phyloP scores from a whole-genome alignment of 2,113 vertebrate genomes.

The Pygoscelis adeliae region DNA sequence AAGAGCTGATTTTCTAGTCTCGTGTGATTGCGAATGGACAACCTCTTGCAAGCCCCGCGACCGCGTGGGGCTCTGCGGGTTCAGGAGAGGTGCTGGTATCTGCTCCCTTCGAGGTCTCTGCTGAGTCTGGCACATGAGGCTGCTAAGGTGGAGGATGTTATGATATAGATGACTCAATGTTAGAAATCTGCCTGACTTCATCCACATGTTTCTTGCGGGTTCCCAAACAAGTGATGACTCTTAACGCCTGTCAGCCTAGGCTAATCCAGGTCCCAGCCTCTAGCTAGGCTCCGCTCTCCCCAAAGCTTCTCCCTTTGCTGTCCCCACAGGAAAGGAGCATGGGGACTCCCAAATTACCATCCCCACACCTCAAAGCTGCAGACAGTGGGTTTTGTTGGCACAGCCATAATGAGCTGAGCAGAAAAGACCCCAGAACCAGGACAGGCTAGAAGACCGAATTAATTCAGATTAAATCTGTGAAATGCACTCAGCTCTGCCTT shows the following conservation, averaged over 20 bases:
- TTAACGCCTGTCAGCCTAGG: not conserved
- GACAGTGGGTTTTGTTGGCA: not conserved
- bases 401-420: not conserved
- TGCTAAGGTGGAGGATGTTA: not conserved
- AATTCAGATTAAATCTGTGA: not conserved
- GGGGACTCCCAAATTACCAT: not conserved
- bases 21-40: fast-evolving
- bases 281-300: not conserved
- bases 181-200: not conserved
- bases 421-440: not conserved
- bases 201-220: not conserved
- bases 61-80: fast-evolving
- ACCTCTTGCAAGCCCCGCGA: not conserved
- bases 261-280: not conserved
- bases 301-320: not conserved
- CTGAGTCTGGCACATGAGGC: not conserved
- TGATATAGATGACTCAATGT: not conserved
- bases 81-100: not conserved
- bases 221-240: not conserved
- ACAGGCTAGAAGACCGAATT: not conserved
- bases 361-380: not conserved
- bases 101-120: not conserved
- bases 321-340: not conserved
- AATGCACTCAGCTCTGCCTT: not conserved
- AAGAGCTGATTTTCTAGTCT: not conserved